These are phyloP conservation scores for Corydoras sp. DNA, from an alignment of 2,113 vertebrate genomes.

Conservation along the genomic window DNA sequence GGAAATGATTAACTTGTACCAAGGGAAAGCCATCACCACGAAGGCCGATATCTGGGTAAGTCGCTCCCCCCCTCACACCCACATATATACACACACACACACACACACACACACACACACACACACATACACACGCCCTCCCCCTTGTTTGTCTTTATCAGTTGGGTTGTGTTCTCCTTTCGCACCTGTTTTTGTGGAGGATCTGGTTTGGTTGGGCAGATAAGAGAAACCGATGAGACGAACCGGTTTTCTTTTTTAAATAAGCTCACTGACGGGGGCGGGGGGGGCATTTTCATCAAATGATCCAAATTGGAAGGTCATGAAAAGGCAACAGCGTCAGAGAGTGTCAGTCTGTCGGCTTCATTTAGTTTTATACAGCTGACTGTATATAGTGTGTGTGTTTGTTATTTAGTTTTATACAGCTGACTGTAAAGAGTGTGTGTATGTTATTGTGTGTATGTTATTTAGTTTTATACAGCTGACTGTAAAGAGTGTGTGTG, in stretches of 20 bases:
- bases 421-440: too few species aligned
- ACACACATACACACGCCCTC: background rate
- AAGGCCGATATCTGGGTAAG: constrained; percentile 99
- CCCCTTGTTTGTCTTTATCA: background rate
- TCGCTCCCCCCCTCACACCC: background rate
- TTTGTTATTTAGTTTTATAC: too few species aligned
- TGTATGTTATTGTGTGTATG: too few species aligned
- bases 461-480: too few species aligned
- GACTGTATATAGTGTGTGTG: too few species aligned
- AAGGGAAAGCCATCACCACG: constrained; percentile 91
- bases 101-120: background rate
- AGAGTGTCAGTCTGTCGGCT: background rate
- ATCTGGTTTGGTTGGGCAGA: constrained; percentile 47
- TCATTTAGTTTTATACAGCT: too few species aligned
- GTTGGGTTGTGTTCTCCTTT: background rate
- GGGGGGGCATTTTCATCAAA: background rate
- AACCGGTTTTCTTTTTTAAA: constrained; percentile 34
- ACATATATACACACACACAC: background rate
- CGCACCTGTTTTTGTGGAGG: constrained; percentile 23
- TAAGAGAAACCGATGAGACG: background rate
- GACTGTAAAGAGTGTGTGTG: too few species aligned
- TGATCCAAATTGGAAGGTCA: background rate
- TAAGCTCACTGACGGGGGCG: background rate
- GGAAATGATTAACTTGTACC: constrained; percentile 98
- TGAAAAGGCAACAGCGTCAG: background rate